phyloP scores from a whole-genome alignment of 2,888 invertebrate species.

The Cyaniris semiargus region DNA sequence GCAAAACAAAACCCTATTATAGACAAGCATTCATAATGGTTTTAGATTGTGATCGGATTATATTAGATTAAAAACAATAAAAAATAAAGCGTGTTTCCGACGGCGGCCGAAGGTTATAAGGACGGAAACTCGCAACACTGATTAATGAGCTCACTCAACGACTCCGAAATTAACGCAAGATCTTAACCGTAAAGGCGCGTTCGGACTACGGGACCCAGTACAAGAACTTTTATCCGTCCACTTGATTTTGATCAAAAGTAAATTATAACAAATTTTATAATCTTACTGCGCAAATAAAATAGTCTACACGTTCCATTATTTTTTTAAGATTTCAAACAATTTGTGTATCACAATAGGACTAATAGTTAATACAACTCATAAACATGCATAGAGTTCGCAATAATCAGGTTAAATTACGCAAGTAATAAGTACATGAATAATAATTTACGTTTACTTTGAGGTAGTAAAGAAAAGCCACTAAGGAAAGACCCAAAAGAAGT shows the following conservation, averaged over 20 bases:
- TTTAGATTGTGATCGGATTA: slow-evolving; percentile 60
- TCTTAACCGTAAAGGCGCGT: slow-evolving; percentile 45
- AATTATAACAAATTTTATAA: too few relatives aligned
- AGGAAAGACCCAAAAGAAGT: neutral
- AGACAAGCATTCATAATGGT: slow-evolving; percentile 25
- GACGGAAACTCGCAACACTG: slow-evolving; percentile 65
- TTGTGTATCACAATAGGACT: too few relatives aligned
- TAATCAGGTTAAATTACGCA: too few relatives aligned
- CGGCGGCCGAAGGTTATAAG: slow-evolving; percentile 49
- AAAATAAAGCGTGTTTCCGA: slow-evolving; percentile 72
- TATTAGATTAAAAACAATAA: slow-evolving; percentile 78
- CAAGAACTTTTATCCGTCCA: neutral
- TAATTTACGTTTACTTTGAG: too few relatives aligned
- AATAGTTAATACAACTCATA: too few relatives aligned
- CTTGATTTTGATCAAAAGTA: too few relatives aligned
- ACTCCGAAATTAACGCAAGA: slow-evolving; percentile 66
- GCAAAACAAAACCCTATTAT: slow-evolving; percentile 29
- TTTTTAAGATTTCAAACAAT: too few relatives aligned
- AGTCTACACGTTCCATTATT: too few relatives aligned
- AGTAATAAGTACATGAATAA: too few relatives aligned
- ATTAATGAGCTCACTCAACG: slow-evolving; percentile 68
- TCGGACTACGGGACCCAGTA: neutral
- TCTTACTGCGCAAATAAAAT: too few relatives aligned
- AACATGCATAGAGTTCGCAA: too few relatives aligned
- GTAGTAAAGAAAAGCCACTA: neutral